Conservation (phyloP, 2,113 vertebrate genomes). For the Ceyx melanurus region DNA sequence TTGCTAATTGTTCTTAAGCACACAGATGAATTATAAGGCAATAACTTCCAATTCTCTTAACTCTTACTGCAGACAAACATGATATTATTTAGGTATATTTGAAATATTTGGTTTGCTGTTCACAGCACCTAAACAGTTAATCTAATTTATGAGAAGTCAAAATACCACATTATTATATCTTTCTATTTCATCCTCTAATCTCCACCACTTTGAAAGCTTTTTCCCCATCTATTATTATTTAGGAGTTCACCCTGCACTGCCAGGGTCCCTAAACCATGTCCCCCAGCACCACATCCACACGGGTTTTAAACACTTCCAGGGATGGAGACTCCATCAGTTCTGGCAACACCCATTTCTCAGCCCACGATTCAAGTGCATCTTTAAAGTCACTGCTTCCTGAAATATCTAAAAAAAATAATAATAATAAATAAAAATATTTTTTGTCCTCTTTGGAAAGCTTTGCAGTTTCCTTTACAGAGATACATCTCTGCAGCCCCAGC, state of each 20-base stretch:
- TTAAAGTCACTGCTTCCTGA: not conserved
- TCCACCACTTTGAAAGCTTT: not conserved
- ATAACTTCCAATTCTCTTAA: not conserved
- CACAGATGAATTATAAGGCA: not conserved
- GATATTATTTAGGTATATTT: not conserved
- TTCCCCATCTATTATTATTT: not conserved
- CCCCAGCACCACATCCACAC: too few species aligned
- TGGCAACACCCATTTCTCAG: not conserved
- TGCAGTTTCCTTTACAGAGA: not conserved
- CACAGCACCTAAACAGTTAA: not conserved
- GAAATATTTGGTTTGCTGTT: constrained; percentile 16
- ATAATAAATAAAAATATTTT: not conserved
- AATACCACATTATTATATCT: not conserved
- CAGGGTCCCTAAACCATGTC: too few species aligned
- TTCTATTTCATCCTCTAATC: not conserved
- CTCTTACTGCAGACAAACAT: not conserved
- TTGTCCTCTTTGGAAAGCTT: not conserved
- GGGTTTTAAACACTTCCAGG: too few species aligned
- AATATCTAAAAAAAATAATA: not conserved
- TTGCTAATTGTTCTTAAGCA: not conserved
- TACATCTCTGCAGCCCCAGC: not conserved
- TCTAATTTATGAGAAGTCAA: not conserved
- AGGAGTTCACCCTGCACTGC: not conserved
- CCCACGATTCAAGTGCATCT: rapidly evolving
- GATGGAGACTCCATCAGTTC: not conserved